These are phyloP conservation scores for Nematopogon swammerdamellus DNA, from an alignment of 2,888 invertebrate species.

Conservation along the genomic window DNA sequence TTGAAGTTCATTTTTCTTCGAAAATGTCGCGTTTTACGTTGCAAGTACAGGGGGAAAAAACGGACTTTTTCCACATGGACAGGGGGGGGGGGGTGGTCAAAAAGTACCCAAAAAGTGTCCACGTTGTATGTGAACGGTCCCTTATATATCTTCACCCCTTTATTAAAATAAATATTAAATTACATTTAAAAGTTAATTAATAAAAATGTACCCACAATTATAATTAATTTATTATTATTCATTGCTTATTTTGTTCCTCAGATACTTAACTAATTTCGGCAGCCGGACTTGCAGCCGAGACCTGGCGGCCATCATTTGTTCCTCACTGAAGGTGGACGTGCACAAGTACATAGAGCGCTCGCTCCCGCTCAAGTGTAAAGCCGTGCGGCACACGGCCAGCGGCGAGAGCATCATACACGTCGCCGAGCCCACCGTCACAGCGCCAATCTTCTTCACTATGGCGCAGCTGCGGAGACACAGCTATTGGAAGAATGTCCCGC, in stretches of 20 bases:
- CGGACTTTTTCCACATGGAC: too few species aligned
- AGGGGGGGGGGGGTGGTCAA: too few species aligned
- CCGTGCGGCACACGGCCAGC: constrained; percentile 28
- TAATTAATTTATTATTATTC: too few species aligned
- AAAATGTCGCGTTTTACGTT: too few species aligned
- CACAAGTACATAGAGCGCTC: background rate
- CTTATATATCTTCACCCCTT: too few species aligned
- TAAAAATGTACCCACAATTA: too few species aligned
- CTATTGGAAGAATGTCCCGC: constrained; percentile 61
- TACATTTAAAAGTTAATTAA: too few species aligned
- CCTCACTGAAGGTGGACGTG: constrained; percentile 18
- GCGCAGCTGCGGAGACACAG: constrained; percentile 55
- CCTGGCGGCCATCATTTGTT: constrained; percentile 28
- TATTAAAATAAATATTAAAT: too few species aligned
- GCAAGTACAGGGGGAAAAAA: too few species aligned
- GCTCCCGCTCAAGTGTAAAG: constrained; percentile 33
- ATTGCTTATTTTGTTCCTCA: constrained; percentile 23
- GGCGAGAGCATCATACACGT: background rate
- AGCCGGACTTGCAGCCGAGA: constrained; percentile 46
- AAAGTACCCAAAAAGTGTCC: too few species aligned
- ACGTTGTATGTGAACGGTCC: too few species aligned
- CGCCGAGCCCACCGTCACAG: background rate
- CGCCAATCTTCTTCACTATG: constrained; percentile 11
- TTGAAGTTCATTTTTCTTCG: too few species aligned
- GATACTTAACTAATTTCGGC: constrained; percentile 53